Conservation (phyloP, 1,140 invertebrate genomes). For the Caerostris extrusa region DNA sequence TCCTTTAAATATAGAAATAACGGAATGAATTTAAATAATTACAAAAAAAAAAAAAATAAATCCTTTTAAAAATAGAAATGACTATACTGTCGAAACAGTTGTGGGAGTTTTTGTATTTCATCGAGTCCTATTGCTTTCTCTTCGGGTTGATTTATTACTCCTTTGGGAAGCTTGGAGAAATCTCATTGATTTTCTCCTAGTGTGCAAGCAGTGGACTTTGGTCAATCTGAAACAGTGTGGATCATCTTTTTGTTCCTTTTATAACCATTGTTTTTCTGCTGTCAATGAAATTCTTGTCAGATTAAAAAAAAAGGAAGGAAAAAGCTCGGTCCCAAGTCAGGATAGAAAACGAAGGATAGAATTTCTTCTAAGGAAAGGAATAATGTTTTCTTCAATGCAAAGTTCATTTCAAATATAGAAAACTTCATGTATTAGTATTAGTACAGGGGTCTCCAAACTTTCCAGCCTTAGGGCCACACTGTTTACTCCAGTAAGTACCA, state of each 20-base stretch:
- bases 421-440: too few species aligned
- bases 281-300: constrained; percentile 69
- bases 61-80: not conserved
- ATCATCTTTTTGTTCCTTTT: constrained; percentile 67
- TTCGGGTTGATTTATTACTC: constrained; percentile 64
- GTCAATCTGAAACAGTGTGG: constrained; percentile 55
- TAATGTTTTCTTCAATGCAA: too few species aligned
- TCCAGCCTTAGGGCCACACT: too few species aligned
- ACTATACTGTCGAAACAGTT: not conserved
- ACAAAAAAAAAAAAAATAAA: not conserved
- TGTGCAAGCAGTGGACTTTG: constrained; percentile 67
- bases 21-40: too few species aligned
- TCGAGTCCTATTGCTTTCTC: constrained; percentile 52
- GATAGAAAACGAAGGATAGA: not conserved
- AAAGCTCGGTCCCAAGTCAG: not conserved
- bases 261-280: constrained; percentile 68
- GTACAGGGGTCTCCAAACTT: too few species aligned
- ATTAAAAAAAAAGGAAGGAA: constrained; percentile 29
- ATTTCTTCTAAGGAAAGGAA: too few species aligned
- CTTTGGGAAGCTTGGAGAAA: constrained; percentile 50
- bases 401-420: too few species aligned
- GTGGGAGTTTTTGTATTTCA: constrained; percentile 68
- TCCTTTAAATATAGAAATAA: too few species aligned
- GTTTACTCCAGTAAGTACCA: too few species aligned
- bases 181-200: constrained; percentile 62